Base-by-base conservation (phyloP, 2,113 vertebrate genomes). In the Eulacestoma nigropectus region DNA sequence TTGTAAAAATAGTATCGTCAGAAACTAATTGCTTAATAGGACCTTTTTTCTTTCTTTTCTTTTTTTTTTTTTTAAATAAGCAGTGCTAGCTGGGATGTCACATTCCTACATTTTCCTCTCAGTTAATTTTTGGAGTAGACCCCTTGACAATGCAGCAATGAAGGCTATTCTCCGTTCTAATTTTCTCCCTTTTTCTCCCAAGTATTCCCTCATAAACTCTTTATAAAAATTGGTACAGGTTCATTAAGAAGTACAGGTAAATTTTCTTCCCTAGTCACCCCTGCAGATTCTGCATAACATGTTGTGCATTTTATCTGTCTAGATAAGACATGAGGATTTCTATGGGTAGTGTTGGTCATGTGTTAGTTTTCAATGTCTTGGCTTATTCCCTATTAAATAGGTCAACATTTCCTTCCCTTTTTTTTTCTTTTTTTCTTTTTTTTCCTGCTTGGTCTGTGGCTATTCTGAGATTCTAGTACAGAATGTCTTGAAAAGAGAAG, bases 381-480 rank as follows among this genome's bases (percentile, higher is more conserved):
- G 29, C 20, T 90, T 88, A 80, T 53, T 91, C 37, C 9, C 4
- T 80, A 47, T 70, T 89, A 92, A 90, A 84, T 91, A 95, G 88
- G 90, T 85, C 85, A 85, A 68, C 30, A 37, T 55, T 69, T 65
- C 7, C 30, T 47, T 59, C 11, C 5, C 13, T 14, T 16, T 6
- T 6, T n/a, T 17, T 16, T 21, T 29, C 9, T 10, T 1, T 4
- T 9, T 13, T 55, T 20, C 35, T 26, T 13, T 53, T 25, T 46
- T 33, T n/a, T 5, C 21, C 21, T 6, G 26, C 39, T 72, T 80
- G 5, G 8, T 33, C 23, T 69, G 26, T 93, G 59, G 55, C 64
- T 94, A 50, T 93, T 96, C 50, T 92, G 68, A 52, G 56, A 49
- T 60, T 86, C 56, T 70, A 47, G 68, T 77, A 94, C 59, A 93